Conservation (phyloP, 2,113 vertebrate genomes). For the Romanogobio albipinnatus region DNA sequence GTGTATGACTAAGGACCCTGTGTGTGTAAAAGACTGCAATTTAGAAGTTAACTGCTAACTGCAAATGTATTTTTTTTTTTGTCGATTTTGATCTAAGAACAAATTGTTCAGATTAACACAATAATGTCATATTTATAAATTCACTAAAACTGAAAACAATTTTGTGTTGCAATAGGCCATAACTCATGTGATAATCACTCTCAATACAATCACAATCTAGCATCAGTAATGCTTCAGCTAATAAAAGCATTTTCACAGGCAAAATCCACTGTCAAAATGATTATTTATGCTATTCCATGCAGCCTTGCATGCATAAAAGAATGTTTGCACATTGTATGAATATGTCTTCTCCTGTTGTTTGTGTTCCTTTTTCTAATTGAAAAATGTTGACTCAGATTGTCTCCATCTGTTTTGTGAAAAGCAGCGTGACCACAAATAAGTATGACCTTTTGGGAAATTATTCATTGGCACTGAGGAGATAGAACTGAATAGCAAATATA, state of each 20-base stretch:
- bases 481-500: slow-evolving; percentile 17
- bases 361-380: slow-evolving; percentile 71
- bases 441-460: slow-evolving; percentile 69
- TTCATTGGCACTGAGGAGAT: slow-evolving; percentile 56
- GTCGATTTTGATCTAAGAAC: too few relatives aligned
- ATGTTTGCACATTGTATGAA: slow-evolving; percentile 55
- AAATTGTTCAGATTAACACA: too few relatives aligned
- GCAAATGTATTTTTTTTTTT: too few relatives aligned
- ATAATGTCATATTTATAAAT: too few relatives aligned
- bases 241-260: slow-evolving; percentile 72
- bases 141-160: too few relatives aligned
- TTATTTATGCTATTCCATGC: slow-evolving; percentile 66
- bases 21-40: too few relatives aligned
- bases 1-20: too few relatives aligned
- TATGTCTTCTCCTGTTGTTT: slow-evolving; percentile 60
- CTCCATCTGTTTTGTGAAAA: slow-evolving; percentile 75
- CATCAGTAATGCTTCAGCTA: slow-evolving; percentile 60
- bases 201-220: too few relatives aligned
- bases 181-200: too few relatives aligned
- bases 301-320: slow-evolving; percentile 37
- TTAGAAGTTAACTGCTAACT: too few relatives aligned
- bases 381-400: slow-evolving; percentile 75
- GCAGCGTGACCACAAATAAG: slow-evolving; percentile 70
- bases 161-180: too few relatives aligned
- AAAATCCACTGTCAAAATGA: slow-evolving; percentile 68